These are phyloP conservation scores for Girardinichthys multiradiatus DNA, from an alignment of 2,113 vertebrate species.

Conservation along the genomic window DNA sequence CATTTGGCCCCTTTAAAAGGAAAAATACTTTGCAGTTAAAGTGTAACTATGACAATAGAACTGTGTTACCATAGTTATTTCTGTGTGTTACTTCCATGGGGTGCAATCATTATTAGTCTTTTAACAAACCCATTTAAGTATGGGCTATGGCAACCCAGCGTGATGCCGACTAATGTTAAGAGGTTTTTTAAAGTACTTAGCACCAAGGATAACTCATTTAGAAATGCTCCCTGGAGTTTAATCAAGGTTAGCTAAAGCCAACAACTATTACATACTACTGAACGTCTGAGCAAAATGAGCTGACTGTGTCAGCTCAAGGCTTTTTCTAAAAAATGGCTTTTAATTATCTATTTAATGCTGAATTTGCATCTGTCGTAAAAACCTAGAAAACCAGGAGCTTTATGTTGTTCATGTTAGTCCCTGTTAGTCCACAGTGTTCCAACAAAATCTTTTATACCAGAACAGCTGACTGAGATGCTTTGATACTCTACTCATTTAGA, in stretches of 20 bases:
- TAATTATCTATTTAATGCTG: slow-evolving; percentile 26
- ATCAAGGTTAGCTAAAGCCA: slow-evolving; percentile 46
- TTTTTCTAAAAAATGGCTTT: slow-evolving; percentile 11
- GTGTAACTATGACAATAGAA: slow-evolving; percentile 27
- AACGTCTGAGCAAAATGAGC: slow-evolving; percentile 16
- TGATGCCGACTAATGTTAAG: slow-evolving; percentile 7
- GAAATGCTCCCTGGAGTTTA: slow-evolving; percentile 36
- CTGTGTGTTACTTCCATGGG: background rate
- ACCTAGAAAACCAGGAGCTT: background rate
- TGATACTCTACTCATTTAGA: slow-evolving; percentile 5
- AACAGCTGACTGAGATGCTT: background rate
- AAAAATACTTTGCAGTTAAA: too few relatives aligned
- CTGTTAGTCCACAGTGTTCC: background rate
- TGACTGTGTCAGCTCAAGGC: slow-evolving; percentile 5
- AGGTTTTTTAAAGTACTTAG: slow-evolving; percentile 35
- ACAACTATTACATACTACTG: slow-evolving; percentile 17
- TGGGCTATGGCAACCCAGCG: slow-evolving; percentile 6
- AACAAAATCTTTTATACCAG: slow-evolving; percentile 3
- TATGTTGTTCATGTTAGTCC: slow-evolving; percentile 16
- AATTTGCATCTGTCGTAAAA: slow-evolving; percentile 17
- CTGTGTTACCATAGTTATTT: background rate
- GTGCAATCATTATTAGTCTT: slow-evolving; percentile 11
- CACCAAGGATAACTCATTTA: slow-evolving; percentile 32
- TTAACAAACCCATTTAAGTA: slow-evolving; percentile 5
- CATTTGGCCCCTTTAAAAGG: too few relatives aligned